Evolutionary conservation across 2,888 invertebrate genomes (phyloP).

Genomic region (Lamellibrachia satsuma): DNA sequence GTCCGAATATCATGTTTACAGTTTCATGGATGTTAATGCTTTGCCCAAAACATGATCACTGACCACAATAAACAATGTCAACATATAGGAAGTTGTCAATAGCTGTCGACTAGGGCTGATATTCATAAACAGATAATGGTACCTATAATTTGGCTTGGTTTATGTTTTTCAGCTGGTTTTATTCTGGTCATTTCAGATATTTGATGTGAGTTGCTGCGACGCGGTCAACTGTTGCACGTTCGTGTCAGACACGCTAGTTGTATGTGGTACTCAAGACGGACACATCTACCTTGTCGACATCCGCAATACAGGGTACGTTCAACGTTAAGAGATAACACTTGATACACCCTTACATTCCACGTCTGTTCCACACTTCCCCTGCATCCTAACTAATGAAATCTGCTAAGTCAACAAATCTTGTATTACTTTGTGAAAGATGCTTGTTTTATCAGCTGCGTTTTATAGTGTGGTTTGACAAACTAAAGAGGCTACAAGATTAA

Average conservation of each 20-base stretch:
- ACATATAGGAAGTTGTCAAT: not conserved
- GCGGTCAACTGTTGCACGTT: slow-evolving; percentile 72
- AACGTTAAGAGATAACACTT: not conserved
- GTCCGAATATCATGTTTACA: not conserved
- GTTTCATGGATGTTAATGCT: not conserved
- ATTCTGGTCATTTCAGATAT: slow-evolving; percentile 51
- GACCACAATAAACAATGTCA: not conserved
- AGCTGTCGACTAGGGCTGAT: not conserved
- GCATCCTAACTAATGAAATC: not conserved
- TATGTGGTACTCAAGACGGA: slow-evolving; percentile 74
- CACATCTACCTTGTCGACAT: slow-evolving; percentile 62
- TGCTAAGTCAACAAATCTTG: too few species aligned
- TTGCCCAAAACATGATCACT: not conserved
- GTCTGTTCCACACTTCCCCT: not conserved
- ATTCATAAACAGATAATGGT: not conserved
- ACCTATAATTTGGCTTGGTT: too few species aligned
- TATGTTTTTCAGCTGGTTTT: not conserved
- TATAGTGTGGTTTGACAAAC: too few species aligned
- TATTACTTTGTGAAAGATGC: too few species aligned
- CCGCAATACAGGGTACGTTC: slow-evolving; percentile 58
- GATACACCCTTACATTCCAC: not conserved
- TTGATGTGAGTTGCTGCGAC: slow-evolving; percentile 60
- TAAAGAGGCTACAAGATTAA: too few species aligned
- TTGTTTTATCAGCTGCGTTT: too few species aligned
- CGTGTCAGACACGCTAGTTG: slow-evolving; percentile 68